phyloP scores from a whole-genome alignment of 2,113 vertebrate genomes.

The Collichthys lucidus region DNA sequence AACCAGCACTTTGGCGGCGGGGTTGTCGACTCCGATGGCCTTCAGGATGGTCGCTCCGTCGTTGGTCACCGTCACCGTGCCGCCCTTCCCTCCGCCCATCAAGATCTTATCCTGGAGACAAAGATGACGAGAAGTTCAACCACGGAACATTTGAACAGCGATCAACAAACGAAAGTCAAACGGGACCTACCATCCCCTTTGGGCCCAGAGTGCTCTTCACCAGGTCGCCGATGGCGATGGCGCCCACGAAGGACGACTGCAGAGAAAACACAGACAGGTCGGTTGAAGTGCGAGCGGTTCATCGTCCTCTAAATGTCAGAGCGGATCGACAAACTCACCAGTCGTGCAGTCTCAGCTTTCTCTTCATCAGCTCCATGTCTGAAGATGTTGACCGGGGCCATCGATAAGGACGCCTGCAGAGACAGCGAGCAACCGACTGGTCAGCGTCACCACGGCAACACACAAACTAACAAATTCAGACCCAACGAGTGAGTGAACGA shows the following conservation, averaged over 20 bases:
- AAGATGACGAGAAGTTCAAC: not conserved
- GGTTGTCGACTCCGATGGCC: conserved; percentile 97
- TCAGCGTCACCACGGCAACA: too few relatives aligned
- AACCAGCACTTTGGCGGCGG: conserved; percentile 97
- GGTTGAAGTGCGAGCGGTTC: not conserved
- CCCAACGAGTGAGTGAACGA: too few relatives aligned
- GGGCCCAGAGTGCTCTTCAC: conserved; percentile 98
- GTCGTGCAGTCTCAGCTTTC: conserved; percentile 94
- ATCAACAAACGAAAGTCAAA: too few relatives aligned
- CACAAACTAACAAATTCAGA: too few relatives aligned
- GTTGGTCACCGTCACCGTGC: conserved; percentile 94
- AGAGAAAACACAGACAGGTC: conserved; percentile 40
- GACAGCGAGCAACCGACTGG: not conserved
- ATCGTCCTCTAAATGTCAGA: not conserved
- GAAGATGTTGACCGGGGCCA: conserved; percentile 98
- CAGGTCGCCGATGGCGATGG: conserved; percentile 96
- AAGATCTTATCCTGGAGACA: conserved; percentile 93
- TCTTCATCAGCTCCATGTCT: conserved; percentile 97
- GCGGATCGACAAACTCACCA: conserved; percentile 83
- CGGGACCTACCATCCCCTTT: conserved; percentile 91
- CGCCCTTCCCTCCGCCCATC: conserved; percentile 87
- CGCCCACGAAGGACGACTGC: conserved; percentile 97
- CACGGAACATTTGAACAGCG: too few relatives aligned
- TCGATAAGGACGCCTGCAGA: conserved; percentile 92
- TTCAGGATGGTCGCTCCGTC: conserved; percentile 98